Evolutionary conservation across 2,888 invertebrate genomes (phyloP).

Genomic region (Drosophila nigricruria): DNA sequence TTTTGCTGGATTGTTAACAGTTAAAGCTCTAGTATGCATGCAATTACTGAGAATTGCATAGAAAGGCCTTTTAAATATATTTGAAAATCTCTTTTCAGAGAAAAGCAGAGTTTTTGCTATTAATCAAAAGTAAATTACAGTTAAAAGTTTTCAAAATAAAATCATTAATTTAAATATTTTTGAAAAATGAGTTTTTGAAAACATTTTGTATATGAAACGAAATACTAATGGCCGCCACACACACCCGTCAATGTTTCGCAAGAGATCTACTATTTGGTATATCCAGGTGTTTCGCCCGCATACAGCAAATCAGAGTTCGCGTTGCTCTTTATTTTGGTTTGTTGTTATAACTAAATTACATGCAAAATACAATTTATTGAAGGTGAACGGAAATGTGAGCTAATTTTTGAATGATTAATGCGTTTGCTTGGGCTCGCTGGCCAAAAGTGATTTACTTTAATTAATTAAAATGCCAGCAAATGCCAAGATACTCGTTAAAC

Average conservation of each 20-base stretch:
- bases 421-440: slow-evolving; percentile 39
- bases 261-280: slow-evolving; percentile 10
- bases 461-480: slow-evolving; percentile 66
- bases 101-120: not conserved
- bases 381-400: slow-evolving; percentile 74
- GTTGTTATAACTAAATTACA: slow-evolving; percentile 49
- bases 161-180: not conserved
- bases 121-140: not conserved
- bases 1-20: not conserved
- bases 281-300: slow-evolving; percentile 35
- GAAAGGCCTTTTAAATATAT: not conserved
- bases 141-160: not conserved
- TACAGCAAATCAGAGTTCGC: slow-evolving; percentile 13
- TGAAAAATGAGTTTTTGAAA: slow-evolving; percentile 2
- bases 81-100: not conserved
- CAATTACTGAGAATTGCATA: not conserved
- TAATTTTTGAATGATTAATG: slow-evolving; percentile 72
- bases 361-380: slow-evolving; percentile 72
- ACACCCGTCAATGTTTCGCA: slow-evolving; percentile 1
- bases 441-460: slow-evolving; percentile 69
- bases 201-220: not conserved
- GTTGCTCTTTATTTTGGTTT: slow-evolving; percentile 8
- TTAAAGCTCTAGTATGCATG: not conserved
- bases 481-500: slow-evolving; percentile 27
- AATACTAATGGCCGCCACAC: not conserved